phyloP scores from a whole-genome alignment of 2,113 vertebrate genomes.

The Larimichthys polyactis region DNA sequence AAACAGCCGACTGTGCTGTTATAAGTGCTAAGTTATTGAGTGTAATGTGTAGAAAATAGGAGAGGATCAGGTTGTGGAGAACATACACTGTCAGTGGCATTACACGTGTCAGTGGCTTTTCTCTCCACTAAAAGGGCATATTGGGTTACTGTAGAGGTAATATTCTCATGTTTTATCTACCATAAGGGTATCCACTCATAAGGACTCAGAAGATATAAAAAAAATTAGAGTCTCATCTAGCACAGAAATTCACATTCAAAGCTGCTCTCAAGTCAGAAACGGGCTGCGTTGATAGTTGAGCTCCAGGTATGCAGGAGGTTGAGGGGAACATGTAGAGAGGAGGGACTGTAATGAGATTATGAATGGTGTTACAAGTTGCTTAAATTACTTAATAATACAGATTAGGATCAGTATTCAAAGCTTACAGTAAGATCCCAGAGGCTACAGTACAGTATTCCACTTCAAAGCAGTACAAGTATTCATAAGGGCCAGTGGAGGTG shows the following conservation, averaged over 20 bases:
- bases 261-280: too few species aligned
- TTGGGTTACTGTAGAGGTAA: too few species aligned
- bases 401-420: slow-evolving; percentile 26
- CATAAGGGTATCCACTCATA: too few species aligned
- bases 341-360: not conserved
- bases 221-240: too few species aligned
- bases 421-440: slow-evolving; percentile 2
- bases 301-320: too few species aligned
- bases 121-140: too few species aligned
- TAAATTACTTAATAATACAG: slow-evolving; percentile 10
- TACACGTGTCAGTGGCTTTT: too few species aligned
- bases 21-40: too few species aligned
- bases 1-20: not conserved
- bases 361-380: not conserved
- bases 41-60: not conserved
- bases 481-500: not conserved
- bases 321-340: not conserved
- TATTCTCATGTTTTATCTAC: too few species aligned
- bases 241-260: too few species aligned
- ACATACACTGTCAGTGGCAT: too few species aligned
- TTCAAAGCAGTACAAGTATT: slow-evolving; percentile 37
- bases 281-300: too few species aligned
- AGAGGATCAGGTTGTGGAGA: not conserved
- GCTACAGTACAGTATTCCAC: not conserved
- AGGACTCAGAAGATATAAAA: not conserved